These are phyloP conservation scores for Xylocopa sonorina DNA, from an alignment of 1,140 invertebrate species.

Conservation along the genomic window DNA sequence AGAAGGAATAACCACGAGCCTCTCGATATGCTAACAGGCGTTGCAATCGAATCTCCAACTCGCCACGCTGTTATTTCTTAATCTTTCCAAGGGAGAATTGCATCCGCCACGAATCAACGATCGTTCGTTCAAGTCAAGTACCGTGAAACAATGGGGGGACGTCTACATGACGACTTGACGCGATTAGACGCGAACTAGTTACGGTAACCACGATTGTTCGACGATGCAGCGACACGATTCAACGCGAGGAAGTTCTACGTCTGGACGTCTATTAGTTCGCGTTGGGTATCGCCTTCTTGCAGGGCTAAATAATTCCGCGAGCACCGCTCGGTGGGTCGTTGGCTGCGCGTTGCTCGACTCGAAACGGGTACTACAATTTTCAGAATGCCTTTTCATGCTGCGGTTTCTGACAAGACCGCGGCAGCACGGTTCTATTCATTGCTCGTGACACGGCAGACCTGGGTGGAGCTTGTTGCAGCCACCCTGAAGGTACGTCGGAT, in stretches of 20 bases:
- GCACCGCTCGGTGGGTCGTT: constrained; percentile 6
- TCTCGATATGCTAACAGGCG: too few relatives aligned
- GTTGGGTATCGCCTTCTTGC: neutral
- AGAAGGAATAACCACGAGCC: too few relatives aligned
- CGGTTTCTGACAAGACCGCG: constrained; percentile 10
- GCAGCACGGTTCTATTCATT: neutral
- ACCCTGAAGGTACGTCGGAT: neutral
- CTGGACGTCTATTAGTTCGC: constrained; percentile 11
- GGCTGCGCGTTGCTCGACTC: neutral
- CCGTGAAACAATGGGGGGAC: constrained; percentile 19
- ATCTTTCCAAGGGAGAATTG: too few relatives aligned
- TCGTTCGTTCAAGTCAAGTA: too few relatives aligned
- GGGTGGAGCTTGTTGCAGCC: neutral
- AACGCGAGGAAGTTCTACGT: constrained; percentile 12
- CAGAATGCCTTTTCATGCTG: constrained; percentile 22
- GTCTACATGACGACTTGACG: neutral
- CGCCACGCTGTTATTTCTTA: too few relatives aligned
- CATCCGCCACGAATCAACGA: too few relatives aligned
- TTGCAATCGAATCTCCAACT: too few relatives aligned
- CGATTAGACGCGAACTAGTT: constrained; percentile 23
- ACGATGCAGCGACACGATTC: constrained; percentile 20
- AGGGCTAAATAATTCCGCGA: constrained; percentile 31
- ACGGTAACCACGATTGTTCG: constrained; percentile 32
- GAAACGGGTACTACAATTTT: constrained; percentile 10
- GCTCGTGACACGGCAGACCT: neutral